Evolutionary conservation across 2,888 invertebrate species (phyloP), one percentile per base, ranked within the genome.

Genomic region (Alcis repandata): DNA sequence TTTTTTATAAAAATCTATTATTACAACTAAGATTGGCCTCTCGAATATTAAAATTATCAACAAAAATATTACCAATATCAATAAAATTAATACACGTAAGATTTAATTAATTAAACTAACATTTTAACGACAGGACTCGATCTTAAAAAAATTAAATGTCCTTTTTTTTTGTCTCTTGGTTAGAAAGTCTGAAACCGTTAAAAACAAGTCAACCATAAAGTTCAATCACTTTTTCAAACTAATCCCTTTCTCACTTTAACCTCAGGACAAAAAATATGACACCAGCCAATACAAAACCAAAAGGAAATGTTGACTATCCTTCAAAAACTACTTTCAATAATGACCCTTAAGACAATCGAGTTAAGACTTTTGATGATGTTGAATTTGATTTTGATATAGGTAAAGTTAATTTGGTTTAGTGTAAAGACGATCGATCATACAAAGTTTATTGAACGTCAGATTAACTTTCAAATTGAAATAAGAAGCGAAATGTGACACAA

Each of bases 361-460:
- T 68, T 77, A 78, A 71, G 68, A 57, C 48, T 49, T 20, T 56
- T n/a, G 40, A 68, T 56, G 53, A 60, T 57, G 45, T 49, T 33
- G 53, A 67, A 52, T 22, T 43, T 51, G 11, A 15, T 17, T 32
- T 17, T 20, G 36, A 43, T 40, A 48, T 59, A 51, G 57, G 62
- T 59, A 69, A 58, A 61, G 32, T 40, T 65, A 73, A 15, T 67
- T 75, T 74, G 79, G 61, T 53, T 77, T 59, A n/a, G 71, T 73
- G 56, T 71, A 63, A 69, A 69, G 67, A 78, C 83, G 79, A 90
- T 90, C 90, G 82, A 89, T 91, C 91, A 89, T 84, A 82, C 74
- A 78, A 76, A 83, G 78, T 85, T 83, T 86, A 86, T 58, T 86
- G 84, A 80, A 83, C 73, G 88, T 89, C 88, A 82, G 89, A 89